Conservation (phyloP, 2,113 vertebrate species). For the Hydropotes inermis region DNA sequence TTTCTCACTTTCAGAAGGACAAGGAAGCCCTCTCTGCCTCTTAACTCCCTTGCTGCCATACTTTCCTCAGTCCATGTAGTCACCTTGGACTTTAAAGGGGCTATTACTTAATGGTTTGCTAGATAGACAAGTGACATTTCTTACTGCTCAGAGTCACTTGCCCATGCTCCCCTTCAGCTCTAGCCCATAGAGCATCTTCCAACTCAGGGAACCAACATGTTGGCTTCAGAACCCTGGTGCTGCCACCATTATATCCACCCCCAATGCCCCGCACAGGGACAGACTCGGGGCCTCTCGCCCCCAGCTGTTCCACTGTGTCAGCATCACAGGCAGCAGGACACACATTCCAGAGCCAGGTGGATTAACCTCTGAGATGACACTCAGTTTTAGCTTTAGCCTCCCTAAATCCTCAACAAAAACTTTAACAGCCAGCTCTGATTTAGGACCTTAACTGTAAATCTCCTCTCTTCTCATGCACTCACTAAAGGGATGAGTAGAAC, state of each 20-base stretch:
- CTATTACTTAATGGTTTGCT: background rate
- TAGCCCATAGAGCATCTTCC: too few species aligned
- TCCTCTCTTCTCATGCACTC: conserved; percentile 47
- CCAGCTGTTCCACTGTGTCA: conserved; percentile 75
- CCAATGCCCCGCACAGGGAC: background rate
- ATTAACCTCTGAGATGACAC: conserved; percentile 82
- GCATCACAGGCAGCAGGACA: conserved; percentile 50
- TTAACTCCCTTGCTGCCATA: background rate
- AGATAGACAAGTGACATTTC: background rate
- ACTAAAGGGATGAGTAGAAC: conserved; percentile 43
- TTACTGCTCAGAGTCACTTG: background rate
- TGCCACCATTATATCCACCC: conserved; percentile 14
- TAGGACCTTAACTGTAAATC: conserved; percentile 73
- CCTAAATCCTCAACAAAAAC: conserved; percentile 82
- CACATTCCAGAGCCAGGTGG: conserved; percentile 54
- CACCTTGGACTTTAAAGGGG: conserved; percentile 10
- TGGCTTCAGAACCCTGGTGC: conserved; percentile 19
- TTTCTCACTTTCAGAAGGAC: background rate
- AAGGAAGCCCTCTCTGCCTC: background rate
- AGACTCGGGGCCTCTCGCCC: background rate
- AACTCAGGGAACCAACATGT: background rate
- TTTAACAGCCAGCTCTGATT: conserved; percentile 67
- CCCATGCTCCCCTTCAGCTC: background rate
- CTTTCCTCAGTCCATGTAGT: background rate
- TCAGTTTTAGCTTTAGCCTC: conserved; percentile 73